Base-by-base conservation (phyloP, 2,113 vertebrate genomes). In the Jaculus jaculus region DNA sequence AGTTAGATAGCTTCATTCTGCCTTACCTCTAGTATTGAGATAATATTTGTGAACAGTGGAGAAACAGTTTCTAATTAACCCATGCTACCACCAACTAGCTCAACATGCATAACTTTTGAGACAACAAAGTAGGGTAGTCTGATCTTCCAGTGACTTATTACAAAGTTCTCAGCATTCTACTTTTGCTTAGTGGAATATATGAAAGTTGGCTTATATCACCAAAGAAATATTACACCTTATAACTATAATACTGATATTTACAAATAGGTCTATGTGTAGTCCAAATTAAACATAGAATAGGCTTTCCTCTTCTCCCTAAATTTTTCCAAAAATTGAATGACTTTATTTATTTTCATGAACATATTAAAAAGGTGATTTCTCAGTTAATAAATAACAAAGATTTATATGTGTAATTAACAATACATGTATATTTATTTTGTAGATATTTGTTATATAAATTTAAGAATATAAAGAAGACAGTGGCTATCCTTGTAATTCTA, bases 1-100 rank as follows among this genome's bases (percentile, higher is more conserved):
- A 63, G 9, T 73, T 68, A 60, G 87, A 78, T 42, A 78, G 34
- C 58, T 92, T 85, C 85, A 47, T 71, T 60, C 82, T 90, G 68
- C 26, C 30, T 69, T 54, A 17, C 39, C 32, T 84, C 39, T 73
- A 72, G 32, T 2, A 68, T 54, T 72, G 20, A 92, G 37, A 21
- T 77, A 42, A 86, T 58, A 51, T 88, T 47, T 89, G 20, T 60
- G 15, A 85, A 83, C 5, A 79, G 34, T 91, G 82, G 0, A 5
- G 34, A 87, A 2, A 42, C 13, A 23, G 28, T 9, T 28, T 8
- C 9, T 63, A 51, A n/a, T n/a, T n/a, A n/a, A 7, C 79, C 78
- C 75, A 80, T 74, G 23, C 18, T 85, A 86, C 34, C 58, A 34
- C 65, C 85, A 6, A 13, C 60, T 68, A 78, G 13, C 7, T 90